Conservation (phyloP, 2,797 vertebrate species). For the Graptemys geographica region DNA sequence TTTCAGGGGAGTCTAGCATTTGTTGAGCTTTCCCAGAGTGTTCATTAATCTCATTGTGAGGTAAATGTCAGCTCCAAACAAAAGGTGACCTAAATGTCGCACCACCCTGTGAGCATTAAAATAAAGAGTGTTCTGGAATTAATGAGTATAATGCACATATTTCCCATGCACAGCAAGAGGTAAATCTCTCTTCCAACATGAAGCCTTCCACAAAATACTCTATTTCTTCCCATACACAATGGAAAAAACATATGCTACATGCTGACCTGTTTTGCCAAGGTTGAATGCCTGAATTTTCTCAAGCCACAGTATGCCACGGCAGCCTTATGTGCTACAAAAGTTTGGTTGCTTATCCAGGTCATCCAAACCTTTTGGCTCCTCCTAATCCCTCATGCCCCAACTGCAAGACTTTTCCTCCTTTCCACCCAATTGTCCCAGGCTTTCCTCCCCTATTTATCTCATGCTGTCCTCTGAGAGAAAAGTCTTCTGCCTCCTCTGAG, state of each 20-base stretch:
- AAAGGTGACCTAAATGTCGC: slow-evolving; percentile 76
- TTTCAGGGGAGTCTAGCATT: slow-evolving; percentile 56
- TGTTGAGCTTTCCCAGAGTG: slow-evolving; percentile 63
- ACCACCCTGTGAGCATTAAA: slow-evolving; percentile 64
- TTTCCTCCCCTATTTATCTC: background rate
- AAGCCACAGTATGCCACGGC: slow-evolving; percentile 21
- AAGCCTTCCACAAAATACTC: background rate
- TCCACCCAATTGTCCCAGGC: background rate
- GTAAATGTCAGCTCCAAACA: slow-evolving; percentile 74
- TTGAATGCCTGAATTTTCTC: slow-evolving; percentile 15
- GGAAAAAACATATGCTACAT: background rate
- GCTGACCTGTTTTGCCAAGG: slow-evolving; percentile 2
- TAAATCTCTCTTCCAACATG: background rate
- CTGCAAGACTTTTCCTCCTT: background rate
- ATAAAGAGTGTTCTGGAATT: slow-evolving; percentile 70
- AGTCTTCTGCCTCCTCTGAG: background rate
- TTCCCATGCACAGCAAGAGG: slow-evolving; percentile 14
- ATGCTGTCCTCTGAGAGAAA: background rate
- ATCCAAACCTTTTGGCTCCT: background rate
- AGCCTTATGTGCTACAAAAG: background rate
- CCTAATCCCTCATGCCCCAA: background rate
- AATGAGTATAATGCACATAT: slow-evolving; percentile 58
- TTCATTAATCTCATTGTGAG: slow-evolving; percentile 76
- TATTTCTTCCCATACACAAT: background rate
- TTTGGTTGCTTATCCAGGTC: background rate